Base-by-base conservation (phyloP, 2,888 invertebrate genomes). In the Portevinia maculata region DNA sequence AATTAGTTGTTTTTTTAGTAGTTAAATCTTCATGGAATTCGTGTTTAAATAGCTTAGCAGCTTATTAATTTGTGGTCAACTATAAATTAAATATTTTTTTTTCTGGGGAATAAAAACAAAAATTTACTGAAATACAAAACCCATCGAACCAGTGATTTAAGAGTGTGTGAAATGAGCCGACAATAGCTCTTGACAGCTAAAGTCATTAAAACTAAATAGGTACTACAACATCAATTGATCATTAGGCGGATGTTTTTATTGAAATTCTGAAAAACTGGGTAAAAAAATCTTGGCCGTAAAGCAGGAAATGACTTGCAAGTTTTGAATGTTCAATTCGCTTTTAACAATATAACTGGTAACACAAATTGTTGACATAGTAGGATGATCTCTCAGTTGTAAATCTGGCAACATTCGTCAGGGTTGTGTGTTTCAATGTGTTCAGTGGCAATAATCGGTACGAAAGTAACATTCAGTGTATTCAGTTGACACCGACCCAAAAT, bases 41-140 rank as follows among this genome's bases (percentile, higher is more conserved):
- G 2, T 39, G 39, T 39, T 5, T 24, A 24, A 24, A 24, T 24
- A 24, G 24, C 5, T 24, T 3, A 24, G 24, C 39, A 8, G 15
- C 39, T 39, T 39, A 15, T 39, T 39, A 13, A 39, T 39, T 39
- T 39, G 39, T 15, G 39, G 39, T 39, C 13, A 7, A 15, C 39
- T 7, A 39, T 7, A 0, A 15, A 13, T 15, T 7, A 13, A 39
- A 7, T 1, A 8, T n/a, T n/a, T 37, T 37, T 6, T 6, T 13
- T 11, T n/a, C n/a, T n/a, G n/a, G n/a, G n/a, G n/a, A n/a, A 37
- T 11, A 34, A 34, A 34, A 34, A 34, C 34, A 34, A 11, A 13
- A 7, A 39, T 6, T 24, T 24, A 5, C 24, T 39, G 13, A 7
- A 39, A 15, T 15, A 13, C 3, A 15, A 8, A 13, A 2, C 6